These are phyloP conservation scores for Eleginops maclovinus DNA, from an alignment of 2,113 vertebrate species.

Conservation along the genomic window DNA sequence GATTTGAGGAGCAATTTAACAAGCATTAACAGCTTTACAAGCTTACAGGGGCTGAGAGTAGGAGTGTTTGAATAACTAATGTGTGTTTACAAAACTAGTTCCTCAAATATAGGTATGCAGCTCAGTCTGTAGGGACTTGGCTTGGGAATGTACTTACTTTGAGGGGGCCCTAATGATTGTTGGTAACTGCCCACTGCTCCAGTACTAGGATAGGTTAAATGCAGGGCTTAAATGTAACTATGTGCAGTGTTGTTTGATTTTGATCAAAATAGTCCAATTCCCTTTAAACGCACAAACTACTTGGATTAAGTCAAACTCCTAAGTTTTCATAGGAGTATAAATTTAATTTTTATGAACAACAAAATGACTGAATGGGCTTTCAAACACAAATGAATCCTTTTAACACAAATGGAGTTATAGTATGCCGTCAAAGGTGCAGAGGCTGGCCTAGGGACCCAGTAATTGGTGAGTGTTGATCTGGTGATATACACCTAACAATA, in stretches of 20 bases:
- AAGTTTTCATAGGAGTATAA: not conserved
- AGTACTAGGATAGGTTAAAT: too few relatives aligned
- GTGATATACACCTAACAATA: slow-evolving; percentile 50
- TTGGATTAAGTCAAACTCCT: not conserved
- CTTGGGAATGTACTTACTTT: too few relatives aligned
- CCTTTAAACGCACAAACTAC: not conserved
- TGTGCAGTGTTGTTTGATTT: too few relatives aligned
- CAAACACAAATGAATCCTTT: slow-evolving; percentile 49
- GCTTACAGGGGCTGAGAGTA: not conserved
- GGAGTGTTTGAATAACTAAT: not conserved
- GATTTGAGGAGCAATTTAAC: not conserved
- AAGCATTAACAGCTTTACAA: not conserved
- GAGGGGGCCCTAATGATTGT: too few relatives aligned
- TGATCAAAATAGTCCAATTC: too few relatives aligned
- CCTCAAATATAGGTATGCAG: too few relatives aligned
- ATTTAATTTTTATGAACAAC: slow-evolving; percentile 18
- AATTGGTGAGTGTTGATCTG: slow-evolving; percentile 63
- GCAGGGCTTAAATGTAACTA: too few relatives aligned
- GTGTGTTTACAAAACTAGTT: not conserved
- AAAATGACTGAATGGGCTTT: slow-evolving; percentile 24
- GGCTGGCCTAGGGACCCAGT: slow-evolving; percentile 19
- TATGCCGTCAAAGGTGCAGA: slow-evolving; percentile 32
- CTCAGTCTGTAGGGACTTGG: too few relatives aligned
- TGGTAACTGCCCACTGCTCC: too few relatives aligned
- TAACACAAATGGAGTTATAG: slow-evolving; percentile 50